These are phyloP conservation scores for Drosophila paramelanica DNA, from an alignment of 2,888 invertebrate genomes.

Conservation along the genomic window DNA sequence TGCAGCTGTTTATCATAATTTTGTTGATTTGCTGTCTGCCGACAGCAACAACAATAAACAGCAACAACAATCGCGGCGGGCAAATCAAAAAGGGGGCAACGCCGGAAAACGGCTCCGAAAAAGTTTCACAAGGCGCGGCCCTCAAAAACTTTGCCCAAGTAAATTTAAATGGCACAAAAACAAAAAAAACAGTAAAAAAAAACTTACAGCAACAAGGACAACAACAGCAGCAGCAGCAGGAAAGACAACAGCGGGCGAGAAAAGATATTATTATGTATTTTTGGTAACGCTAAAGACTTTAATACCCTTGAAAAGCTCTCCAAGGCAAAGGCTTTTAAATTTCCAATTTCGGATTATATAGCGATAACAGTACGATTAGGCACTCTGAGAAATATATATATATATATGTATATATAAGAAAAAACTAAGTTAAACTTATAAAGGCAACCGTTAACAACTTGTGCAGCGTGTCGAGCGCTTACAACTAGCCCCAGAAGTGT, in stretches of 20 bases:
- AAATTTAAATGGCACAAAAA: constrained; percentile 67
- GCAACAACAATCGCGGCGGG: constrained; percentile 31
- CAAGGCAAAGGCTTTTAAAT: constrained; percentile 10
- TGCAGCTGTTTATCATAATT: constrained; percentile 81
- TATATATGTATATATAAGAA: no score
- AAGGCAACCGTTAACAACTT: neutral
- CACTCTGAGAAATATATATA: neutral
- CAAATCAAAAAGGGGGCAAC: constrained; percentile 52
- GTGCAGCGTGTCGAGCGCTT: neutral
- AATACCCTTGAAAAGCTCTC: constrained; percentile 43
- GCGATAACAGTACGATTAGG: constrained; percentile 26
- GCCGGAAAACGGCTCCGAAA: constrained; percentile 52
- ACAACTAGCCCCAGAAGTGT: neutral
- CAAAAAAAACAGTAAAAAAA: neutral
- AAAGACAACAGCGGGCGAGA: constrained; percentile 25
- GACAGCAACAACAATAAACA: constrained; percentile 26
- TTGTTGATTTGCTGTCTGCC: constrained; percentile 80
- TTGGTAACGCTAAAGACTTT: constrained; percentile 43
- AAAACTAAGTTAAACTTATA: constrained; percentile 1
- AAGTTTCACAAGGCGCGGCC: constrained; percentile 45
- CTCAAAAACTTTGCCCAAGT: constrained; percentile 66
- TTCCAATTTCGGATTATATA: constrained; percentile 20
- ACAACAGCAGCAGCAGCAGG: constrained; percentile 11
- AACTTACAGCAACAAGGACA: constrained; percentile 28
- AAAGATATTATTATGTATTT: constrained; percentile 42